phyloP scores from a whole-genome alignment of 1,140 invertebrate genomes.

The Nilaparvata lugens region DNA sequence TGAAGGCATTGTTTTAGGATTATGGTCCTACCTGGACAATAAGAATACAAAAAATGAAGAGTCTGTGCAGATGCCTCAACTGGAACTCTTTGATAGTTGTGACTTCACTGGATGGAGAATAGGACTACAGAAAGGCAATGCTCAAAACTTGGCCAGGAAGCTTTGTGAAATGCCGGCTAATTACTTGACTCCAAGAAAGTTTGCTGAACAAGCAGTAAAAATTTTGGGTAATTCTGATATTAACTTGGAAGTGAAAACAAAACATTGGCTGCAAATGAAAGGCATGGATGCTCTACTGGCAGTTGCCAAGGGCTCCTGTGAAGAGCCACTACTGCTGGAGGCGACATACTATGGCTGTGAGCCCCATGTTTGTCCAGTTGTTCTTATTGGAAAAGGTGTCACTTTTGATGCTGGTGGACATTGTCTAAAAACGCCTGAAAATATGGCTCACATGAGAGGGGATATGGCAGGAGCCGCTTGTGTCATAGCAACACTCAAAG shows the following conservation, averaged over 20 bases:
- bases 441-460: conserved; percentile 51
- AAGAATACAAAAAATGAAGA: conserved; percentile 13
- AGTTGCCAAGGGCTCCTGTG: conserved; percentile 48
- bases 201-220: conserved; percentile 41
- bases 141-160: conserved; percentile 49
- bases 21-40: conserved; percentile 53
- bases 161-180: conserved; percentile 55
- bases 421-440: conserved; percentile 45
- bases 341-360: conserved; percentile 28
- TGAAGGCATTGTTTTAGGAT: conserved; percentile 53
- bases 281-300: conserved; percentile 54
- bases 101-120: conserved; percentile 42
- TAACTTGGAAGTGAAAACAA: conserved; percentile 42
- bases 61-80: conserved; percentile 5
- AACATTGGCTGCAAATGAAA: conserved; percentile 36
- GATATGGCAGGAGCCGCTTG: conserved; percentile 63
- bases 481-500: conserved; percentile 42
- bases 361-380: conserved; percentile 36
- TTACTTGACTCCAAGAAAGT: conserved; percentile 50
- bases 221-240: conserved; percentile 37
- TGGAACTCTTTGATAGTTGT: conserved; percentile 25
- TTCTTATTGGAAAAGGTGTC: conserved; percentile 44
- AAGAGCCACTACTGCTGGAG: conserved; percentile 46
- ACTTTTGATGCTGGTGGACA: conserved; percentile 60
- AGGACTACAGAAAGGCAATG: conserved; percentile 45